Evolutionary conservation across 1,140 invertebrate species (phyloP).

Genomic region (Drosophila mauritiana): DNA sequence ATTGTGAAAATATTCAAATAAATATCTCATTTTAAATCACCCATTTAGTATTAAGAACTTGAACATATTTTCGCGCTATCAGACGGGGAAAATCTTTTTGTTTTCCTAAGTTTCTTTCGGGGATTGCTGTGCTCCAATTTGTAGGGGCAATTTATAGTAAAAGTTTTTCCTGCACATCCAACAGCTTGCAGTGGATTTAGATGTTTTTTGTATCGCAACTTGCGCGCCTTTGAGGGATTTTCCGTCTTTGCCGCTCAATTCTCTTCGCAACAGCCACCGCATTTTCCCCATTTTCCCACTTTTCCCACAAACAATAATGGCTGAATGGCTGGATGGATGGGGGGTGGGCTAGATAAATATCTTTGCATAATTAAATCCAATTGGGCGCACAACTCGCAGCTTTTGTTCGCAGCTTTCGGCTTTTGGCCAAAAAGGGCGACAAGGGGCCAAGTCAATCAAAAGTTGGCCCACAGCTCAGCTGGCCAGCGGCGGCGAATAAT

Average conservation of each 20-base stretch:
- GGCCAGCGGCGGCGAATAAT: constrained; percentile 9
- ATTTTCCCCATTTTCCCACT: background rate
- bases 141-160: constrained; percentile 31
- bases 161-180: constrained; percentile 34
- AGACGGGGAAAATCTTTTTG: constrained; percentile 14
- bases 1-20: background rate
- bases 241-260: background rate
- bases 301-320: constrained; percentile 15
- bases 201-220: constrained; percentile 21
- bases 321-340: background rate
- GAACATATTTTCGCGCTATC: constrained; percentile 14
- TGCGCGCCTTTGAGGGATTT: background rate
- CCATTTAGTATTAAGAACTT: constrained; percentile 9
- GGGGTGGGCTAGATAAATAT: constrained; percentile 32
- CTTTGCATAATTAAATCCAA: constrained; percentile 78
- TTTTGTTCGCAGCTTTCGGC: constrained; percentile 48
- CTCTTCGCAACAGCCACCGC: background rate
- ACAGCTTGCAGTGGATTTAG: constrained; percentile 34
- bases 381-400: constrained; percentile 70
- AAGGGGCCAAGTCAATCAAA: constrained; percentile 65
- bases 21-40: constrained; percentile 14
- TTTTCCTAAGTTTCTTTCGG: constrained; percentile 9
- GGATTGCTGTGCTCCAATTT: constrained; percentile 12
- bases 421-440: constrained; percentile 1
- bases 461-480: constrained; percentile 37